Evolutionary conservation across 2,113 vertebrate species (phyloP), one percentile per base, ranked within the genome.

Genomic region (Anolis carolinensis): DNA sequence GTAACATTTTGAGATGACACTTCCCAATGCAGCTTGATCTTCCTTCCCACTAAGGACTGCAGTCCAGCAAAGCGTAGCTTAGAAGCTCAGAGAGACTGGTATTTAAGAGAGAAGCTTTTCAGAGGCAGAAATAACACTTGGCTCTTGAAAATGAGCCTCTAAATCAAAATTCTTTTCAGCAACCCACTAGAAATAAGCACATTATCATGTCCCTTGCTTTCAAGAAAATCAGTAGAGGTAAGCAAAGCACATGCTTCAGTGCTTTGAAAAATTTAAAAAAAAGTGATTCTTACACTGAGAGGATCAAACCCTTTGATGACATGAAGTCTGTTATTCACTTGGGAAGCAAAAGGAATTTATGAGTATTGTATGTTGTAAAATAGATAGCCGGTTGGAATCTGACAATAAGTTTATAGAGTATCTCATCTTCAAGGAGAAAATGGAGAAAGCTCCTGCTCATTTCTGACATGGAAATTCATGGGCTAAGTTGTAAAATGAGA

Each of bases 81-180:
- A 72, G 48, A 10, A 72, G n/a, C 68, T 82, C n/a, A 52, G 7
- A 27, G 25, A 50, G n/a, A 48, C 67, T 71, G 5, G 48, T 71
- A 82, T 72, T 72, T 52, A 82, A 70, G 44, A 30, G 68, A 23
- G 23, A 34, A 23, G 44, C 23, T 72, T 70, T 72, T 72, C 21
- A 59, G 71, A 72, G 48, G n/a, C 67, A 72, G n/a, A 82, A 82
- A 23, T 16, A 59, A 32, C 23, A 36, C 55, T 36, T 55, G 52
- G 32, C 48, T 82, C 50, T 82, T 34, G 70, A 82, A 72, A 82
- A 72, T 36, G 67, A 72, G 32, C 50, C 21, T 34, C 67, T 71
- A 52, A 52, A 71, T 82, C 20, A 81, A 67, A 71, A 82, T 71
- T 32, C n/a, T 39, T 25, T 82, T 82, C 81, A 71, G 32, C 18